Evolutionary conservation across 1,140 invertebrate genomes (phyloP).

Genomic region (Monomorium pharaonis): DNA sequence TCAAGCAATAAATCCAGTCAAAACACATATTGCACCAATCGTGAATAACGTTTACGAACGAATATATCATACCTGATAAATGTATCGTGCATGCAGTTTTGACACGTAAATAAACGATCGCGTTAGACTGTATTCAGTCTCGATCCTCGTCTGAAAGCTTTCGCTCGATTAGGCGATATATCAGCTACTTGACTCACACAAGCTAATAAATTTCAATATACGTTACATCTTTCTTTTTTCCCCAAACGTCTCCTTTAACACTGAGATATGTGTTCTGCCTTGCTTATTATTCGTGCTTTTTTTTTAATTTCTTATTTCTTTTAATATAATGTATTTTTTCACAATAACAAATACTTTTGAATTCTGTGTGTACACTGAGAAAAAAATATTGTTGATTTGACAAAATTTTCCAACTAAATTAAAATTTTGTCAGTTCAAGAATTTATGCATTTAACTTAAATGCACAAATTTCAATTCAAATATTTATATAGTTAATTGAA

Average conservation of each 20-base stretch:
- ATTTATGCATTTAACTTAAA: too few relatives aligned
- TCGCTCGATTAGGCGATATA: constrained; percentile 6
- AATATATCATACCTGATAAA: constrained; percentile 40
- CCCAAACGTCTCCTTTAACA: not conserved
- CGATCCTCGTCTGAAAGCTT: constrained; percentile 22
- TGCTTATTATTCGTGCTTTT: not conserved
- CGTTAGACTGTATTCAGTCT: not conserved
- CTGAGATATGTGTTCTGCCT: not conserved
- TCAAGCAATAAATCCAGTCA: constrained; percentile 32
- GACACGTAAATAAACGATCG: constrained; percentile 36
- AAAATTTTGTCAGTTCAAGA: too few relatives aligned
- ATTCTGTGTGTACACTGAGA: not conserved
- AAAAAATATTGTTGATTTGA: too few relatives aligned
- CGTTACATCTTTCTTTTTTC: not conserved
- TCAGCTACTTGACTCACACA: constrained; percentile 1
- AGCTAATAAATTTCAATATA: not conserved
- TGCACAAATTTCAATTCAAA: too few relatives aligned
- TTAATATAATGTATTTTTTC: not conserved
- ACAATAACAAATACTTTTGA: not conserved
- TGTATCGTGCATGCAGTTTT: constrained; percentile 3
- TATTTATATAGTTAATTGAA: too few relatives aligned
- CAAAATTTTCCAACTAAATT: too few relatives aligned
- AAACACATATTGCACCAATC: constrained; percentile 31
- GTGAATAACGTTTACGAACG: constrained; percentile 25
- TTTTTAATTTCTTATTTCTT: not conserved